Evolutionary conservation across 2,888 invertebrate genomes (phyloP).

Genomic region (Spisula subtruncata): DNA sequence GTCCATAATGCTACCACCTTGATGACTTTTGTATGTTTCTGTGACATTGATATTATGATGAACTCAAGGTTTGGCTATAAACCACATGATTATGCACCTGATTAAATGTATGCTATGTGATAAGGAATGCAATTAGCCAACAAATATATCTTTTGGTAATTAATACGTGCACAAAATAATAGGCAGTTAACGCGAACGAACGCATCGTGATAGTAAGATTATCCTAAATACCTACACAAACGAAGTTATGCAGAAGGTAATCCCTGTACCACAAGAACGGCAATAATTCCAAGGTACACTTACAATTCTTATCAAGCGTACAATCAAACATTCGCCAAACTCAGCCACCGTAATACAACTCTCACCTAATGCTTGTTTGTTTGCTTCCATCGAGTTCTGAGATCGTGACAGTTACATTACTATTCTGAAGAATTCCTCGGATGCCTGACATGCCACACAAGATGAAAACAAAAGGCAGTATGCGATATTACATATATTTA

Average conservation of each 20-base stretch:
- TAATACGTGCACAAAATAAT: background rate
- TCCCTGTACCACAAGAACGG: background rate
- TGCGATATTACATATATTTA: background rate
- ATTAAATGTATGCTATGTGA: background rate
- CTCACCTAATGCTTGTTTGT: background rate
- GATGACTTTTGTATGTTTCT: too few species aligned
- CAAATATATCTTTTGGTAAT: background rate
- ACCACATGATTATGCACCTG: background rate
- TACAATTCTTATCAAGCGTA: background rate
- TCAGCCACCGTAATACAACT: background rate
- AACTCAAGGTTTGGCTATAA: background rate
- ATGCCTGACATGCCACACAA: background rate
- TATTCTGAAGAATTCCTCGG: background rate
- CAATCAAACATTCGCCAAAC: background rate
- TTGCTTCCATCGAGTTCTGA: background rate
- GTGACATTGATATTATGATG: background rate
- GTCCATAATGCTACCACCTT: too few species aligned
- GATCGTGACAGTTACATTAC: constrained; percentile 23
- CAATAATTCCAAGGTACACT: background rate
- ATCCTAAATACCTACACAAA: background rate
- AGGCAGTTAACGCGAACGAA: background rate
- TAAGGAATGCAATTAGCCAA: background rate
- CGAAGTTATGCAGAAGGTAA: background rate
- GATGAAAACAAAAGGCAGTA: background rate
- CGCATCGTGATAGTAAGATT: background rate